These are phyloP conservation scores for Chaetophractus vellerosus DNA, from an alignment of 2,797 vertebrate species.

Conservation along the genomic window DNA sequence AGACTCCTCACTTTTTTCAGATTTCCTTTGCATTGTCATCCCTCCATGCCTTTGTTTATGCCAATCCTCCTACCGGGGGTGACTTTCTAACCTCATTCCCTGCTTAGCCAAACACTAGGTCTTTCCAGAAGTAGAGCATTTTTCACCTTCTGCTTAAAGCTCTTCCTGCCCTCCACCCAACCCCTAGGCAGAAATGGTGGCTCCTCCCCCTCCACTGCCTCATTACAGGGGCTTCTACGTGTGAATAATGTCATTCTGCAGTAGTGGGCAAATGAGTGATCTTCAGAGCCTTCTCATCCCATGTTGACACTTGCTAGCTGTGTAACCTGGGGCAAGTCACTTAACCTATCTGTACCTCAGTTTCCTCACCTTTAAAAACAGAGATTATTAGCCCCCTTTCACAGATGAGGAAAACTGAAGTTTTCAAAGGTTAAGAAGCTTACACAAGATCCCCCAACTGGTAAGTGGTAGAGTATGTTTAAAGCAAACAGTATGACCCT, in stretches of 20 bases:
- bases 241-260: neutral
- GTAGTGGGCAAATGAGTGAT: neutral
- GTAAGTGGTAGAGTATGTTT: neutral
- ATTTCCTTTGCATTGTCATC: no score
- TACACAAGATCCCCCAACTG: neutral
- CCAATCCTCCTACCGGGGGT: neutral
- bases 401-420: neutral
- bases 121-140: neutral
- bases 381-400: neutral
- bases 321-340: neutral
- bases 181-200: neutral
- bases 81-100: neutral
- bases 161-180: neutral
- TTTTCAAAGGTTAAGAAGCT: neutral
- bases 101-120: neutral
- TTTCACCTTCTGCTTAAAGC: neutral
- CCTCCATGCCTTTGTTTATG: no score
- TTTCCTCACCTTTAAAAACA: slow-evolving; percentile 1
- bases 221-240: neutral
- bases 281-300: neutral
- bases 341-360: neutral
- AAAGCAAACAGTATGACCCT: neutral
- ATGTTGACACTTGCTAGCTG: neutral
- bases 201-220: neutral
- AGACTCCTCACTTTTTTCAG: neutral